Base-by-base conservation (phyloP, 2,797 vertebrate species). In the Cynodonichthys magdalenae region DNA sequence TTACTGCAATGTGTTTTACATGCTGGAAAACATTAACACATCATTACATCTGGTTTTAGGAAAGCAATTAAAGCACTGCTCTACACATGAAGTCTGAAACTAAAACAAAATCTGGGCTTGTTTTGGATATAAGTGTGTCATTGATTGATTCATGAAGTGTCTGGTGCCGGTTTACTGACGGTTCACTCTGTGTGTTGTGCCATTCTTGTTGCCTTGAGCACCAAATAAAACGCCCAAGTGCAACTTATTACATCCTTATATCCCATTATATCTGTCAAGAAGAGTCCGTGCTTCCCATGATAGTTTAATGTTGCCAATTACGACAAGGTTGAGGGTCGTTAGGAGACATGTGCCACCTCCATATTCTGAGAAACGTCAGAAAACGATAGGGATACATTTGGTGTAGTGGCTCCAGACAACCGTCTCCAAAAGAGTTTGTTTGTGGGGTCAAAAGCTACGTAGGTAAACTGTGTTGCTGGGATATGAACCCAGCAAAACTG, bases 11-110 rank as follows among this genome's bases (percentile, higher is more conserved):
- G 72, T 80, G 75, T 82, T 84, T 90, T 80, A 86, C 79, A 82
- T 82, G 78, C 82, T 86, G 87, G 84, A 78, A 86, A 82, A 71
- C 80, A 90, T 91, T 83, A 91, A 81, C 80, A 77, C 78, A 59
- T 69, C 69, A 75, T 82, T 84, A 63, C 62, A 63, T 58, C 53
- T 72, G 73, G 68, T 84, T 81, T 86, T 74, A 79, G 82, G 83
- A 65, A 66, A 66, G 66, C 79, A 83, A 73, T 86, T 84, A 89
- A 82, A 79, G 46, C 47, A 5, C 58, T 46, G 67, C 63, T 80
- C 70, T 51, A 74, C 78, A 64, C 54, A 27, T 83, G 78, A 87
- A 90, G 83, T 69, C 79, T 75, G 79, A 79, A 82, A 59, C 53
- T 28, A 53, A 82, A 83, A 85, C 79, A 81, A 87, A 86, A 83